Evolutionary conservation across 1,140 invertebrate genomes (phyloP), one percentile per base, ranked within the genome.

Genomic region (Rhizoglyphus robini): DNA sequence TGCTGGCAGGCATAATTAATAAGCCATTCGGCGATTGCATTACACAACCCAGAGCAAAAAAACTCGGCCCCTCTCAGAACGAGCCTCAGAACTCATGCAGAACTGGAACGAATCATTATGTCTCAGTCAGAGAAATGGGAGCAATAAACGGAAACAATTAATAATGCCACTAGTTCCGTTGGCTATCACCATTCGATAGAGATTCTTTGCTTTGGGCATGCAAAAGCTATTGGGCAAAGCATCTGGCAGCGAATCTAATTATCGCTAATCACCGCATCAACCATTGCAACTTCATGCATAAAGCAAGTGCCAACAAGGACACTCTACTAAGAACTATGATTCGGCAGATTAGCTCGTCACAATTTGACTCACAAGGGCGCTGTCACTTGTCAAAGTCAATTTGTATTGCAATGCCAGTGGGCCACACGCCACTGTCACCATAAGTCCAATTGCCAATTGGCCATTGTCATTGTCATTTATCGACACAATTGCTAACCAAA

Each of bases 251-350:
- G 20, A 27, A 32, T 54, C n/a, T n/a, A n/a, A n/a, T n/a, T n/a
- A n/a, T n/a, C n/a, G n/a, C 51, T 54, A 54, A 54, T 54, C 51
- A 54, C 8, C 20, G 51, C 51, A 54, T n/a, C n/a, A n/a, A n/a
- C n/a, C n/a, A n/a, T n/a, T n/a, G n/a, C n/a, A n/a, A n/a, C n/a
- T n/a, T n/a, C n/a, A n/a, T n/a, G n/a, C n/a, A n/a, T n/a, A n/a
- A n/a, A n/a, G n/a, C n/a, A n/a, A 54, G 23, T 54, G 51, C 51
- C 23, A 23, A 8, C 20, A 8, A 41, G 36, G 18, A 41, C 20
- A 41, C 8, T 41, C 36, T 11, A 41, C 36, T 41, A 11, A 18
- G 18, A 8, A 41, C 18, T 41, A 41, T 41, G 36, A 18, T 18
- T 18, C 36, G 36, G 18, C 8, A 41, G 8, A 8, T 8, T 11